Evolutionary conservation across 2,888 invertebrate species (phyloP), one percentile per base, ranked within the genome.

Genomic region (Melinopterus prodromus): DNA sequence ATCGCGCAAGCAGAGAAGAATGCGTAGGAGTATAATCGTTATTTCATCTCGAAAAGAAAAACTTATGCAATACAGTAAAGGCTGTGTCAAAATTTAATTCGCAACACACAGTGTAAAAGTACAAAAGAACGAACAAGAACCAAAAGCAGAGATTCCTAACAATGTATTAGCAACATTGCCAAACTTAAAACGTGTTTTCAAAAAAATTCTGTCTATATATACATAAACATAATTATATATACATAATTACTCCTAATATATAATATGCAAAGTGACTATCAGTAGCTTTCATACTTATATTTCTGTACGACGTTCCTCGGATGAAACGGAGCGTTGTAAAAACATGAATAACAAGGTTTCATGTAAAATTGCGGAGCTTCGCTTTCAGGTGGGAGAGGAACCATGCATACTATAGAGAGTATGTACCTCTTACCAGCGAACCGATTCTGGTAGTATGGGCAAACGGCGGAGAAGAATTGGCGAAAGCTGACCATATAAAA

Each of bases 401-500:
- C n/a, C 36, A 35, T 74, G 74, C 37, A 71, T 71, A 74, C 74
- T 74, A 74, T 36, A 74, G 53, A 53, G 53, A 53, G 53, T 53
- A 53, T 53, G 53, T 1, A 53, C 53, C 53, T 53, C 53, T 53
- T 53, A 53, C 53, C 53, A 53, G 26, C 26, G 26, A 26, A 53
- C 53, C 53, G 53, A 53, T 53, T 53, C 53, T 53, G 53, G 53
- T 53, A 53, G 53, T 53, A 53, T 53, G 53, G 53, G 53, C 53
- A 53, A 53, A 53, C 53, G 53, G 12, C 53, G 53, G 53, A 53
- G 53, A 53, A 53, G 53, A 53, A 53, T 53, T n/a, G 35, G 74
- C 74, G 74, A 74, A 74, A 74, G 74, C 74, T 74, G 74, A 36
- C 35, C 74, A 53, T 77, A 69, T 69, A 69, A 16, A 77, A 77